phyloP scores from a whole-genome alignment of 2,797 vertebrate genomes.

The Notoglanidium macrostoma region DNA sequence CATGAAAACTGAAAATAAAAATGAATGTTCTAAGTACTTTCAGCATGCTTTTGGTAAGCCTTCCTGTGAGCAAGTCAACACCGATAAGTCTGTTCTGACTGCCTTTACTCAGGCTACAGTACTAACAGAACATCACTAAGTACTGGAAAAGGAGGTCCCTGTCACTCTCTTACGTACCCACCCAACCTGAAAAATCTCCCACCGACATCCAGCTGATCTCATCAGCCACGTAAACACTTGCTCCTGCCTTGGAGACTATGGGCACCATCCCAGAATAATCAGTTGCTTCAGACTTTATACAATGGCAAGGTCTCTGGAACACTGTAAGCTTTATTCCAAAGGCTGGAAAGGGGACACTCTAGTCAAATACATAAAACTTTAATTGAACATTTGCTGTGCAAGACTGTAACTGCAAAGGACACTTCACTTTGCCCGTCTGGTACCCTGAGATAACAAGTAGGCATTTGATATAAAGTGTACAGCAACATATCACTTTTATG shows the following conservation, averaged over 20 bases:
- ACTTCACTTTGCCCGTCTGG: conserved; percentile 21
- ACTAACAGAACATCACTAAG: neutral
- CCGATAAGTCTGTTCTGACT: conserved; percentile 21
- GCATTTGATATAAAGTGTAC: conserved; percentile 15
- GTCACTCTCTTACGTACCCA: neutral
- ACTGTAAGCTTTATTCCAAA: conserved; percentile 16
- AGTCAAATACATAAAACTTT: conserved; percentile 37
- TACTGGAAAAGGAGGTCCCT: conserved; percentile 6
- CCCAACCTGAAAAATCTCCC: conserved; percentile 7
- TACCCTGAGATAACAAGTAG: conserved; percentile 29
- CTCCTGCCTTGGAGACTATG: conserved; percentile 26
- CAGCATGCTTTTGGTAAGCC: conserved; percentile 6
- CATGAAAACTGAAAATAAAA: conserved; percentile 27
- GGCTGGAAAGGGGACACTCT: conserved; percentile 26
- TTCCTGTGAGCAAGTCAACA: conserved; percentile 13
- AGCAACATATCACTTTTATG: conserved; percentile 40
- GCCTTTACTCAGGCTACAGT: neutral
- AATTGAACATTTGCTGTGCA: conserved; percentile 35
- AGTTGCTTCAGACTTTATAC: conserved; percentile 42
- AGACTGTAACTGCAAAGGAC: conserved; percentile 8
- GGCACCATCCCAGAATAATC: conserved; percentile 53
- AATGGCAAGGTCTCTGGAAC: conserved; percentile 37
- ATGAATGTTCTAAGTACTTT: conserved; percentile 12
- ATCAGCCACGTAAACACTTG: conserved; percentile 42
- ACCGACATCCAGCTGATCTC: conserved; percentile 36